Conservation (phyloP, 2,888 invertebrate species). For the Drosophila algonquin region DNA sequence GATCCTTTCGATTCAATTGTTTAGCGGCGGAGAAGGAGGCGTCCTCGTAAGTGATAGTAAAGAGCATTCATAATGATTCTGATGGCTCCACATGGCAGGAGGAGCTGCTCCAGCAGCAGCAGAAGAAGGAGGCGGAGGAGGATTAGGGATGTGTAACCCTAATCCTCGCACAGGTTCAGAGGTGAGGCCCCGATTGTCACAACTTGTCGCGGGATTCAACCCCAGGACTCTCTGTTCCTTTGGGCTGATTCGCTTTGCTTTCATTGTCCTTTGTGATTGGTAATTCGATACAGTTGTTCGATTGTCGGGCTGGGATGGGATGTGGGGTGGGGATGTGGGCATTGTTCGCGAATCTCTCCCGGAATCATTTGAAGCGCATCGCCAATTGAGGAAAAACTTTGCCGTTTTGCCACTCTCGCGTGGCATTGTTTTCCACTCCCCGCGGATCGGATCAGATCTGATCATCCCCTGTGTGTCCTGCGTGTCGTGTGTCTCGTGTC, state of each 20-base stretch:
- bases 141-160: not conserved
- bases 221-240: not conserved
- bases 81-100: slow-evolving; percentile 61
- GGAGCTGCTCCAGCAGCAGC: slow-evolving; percentile 4
- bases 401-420: slow-evolving; percentile 35
- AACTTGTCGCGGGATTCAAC: slow-evolving; percentile 31
- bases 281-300: slow-evolving; percentile 80
- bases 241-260: slow-evolving; percentile 18
- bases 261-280: slow-evolving; percentile 75
- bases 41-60: slow-evolving; percentile 65
- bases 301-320: slow-evolving; percentile 32
- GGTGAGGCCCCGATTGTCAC: slow-evolving; percentile 56
- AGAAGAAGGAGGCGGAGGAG: not conserved
- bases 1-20: slow-evolving; percentile 72
- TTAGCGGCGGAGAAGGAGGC: slow-evolving; percentile 21
- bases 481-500: slow-evolving; percentile 26
- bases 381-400: slow-evolving; percentile 65
- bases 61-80: slow-evolving; percentile 60
- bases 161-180: slow-evolving; percentile 21
- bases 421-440: slow-evolving; percentile 1
- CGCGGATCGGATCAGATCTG: slow-evolving; percentile 22
- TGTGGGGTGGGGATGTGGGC: slow-evolving; percentile 27
- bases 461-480: slow-evolving; percentile 19
- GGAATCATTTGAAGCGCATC: slow-evolving; percentile 79
- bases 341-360: slow-evolving; percentile 71